Evolutionary conservation across 2,888 invertebrate species (phyloP), one percentile per base, ranked within the genome.

Genomic region (Salticus scenicus): DNA sequence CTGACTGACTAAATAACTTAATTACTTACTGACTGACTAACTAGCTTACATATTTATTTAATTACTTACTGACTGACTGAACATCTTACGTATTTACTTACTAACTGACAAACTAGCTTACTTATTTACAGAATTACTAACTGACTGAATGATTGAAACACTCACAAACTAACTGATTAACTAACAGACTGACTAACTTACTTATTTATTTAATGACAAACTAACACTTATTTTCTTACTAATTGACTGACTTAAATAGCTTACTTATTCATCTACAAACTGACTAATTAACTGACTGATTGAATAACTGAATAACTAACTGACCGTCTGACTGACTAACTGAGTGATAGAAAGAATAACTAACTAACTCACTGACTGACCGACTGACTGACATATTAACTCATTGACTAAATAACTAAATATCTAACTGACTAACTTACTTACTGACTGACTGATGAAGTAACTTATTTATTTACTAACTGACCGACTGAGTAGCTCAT

Each of bases 321-420:
- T n/a, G n/a, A n/a, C n/a, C n/a, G n/a, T n/a, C 57, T n/a, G 57
- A 57, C 57, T 57, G 57, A 57, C 57, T 10, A 7, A 57, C 57
- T 57, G 57, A 57, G 14, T 17, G 57, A 57, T 20, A 17, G 57
- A 57, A 7, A 7, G 12, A 57, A 10, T 57, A 20, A 57, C 57
- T 57, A 20, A 57, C 57, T 57, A 20, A 57, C 57, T 10, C 7
- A 57, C 57, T 10, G 57, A 10, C 57, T 57, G 57, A 57, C 57
- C n/a, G 57, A 57, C 57, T 10, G 12, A 57, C 57, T 57, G 57
- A 57, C 57, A 17, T 10, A 57, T 7, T 10, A 20, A 57, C 57
- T n/a, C 14, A 57, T 20, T 57, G 57, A 57, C 12, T 57, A 20
- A 57, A 10, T 10, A 7, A 57, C 57, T 57, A 7, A 57, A 10